These are phyloP conservation scores for Micronycteris hirsuta DNA, from an alignment of 2,113 vertebrate species.

Conservation along the genomic window DNA sequence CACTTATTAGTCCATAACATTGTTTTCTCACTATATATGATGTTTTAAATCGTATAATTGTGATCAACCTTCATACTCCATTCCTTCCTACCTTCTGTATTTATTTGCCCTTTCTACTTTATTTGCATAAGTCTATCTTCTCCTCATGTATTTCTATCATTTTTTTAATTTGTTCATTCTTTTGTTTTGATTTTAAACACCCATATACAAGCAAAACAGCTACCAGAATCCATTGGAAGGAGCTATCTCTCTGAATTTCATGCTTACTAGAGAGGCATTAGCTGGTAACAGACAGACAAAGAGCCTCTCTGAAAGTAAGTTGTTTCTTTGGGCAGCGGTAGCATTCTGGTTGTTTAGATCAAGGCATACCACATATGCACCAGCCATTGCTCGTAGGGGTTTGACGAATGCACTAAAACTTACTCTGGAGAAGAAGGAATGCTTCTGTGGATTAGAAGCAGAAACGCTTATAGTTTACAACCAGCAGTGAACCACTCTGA, in stretches of 20 bases:
- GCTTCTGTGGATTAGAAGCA: constrained; percentile 57
- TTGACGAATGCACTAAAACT: constrained; percentile 65
- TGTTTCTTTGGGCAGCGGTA: constrained; percentile 24
- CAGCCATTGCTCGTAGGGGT: constrained; percentile 44
- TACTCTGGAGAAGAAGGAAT: constrained; percentile 65
- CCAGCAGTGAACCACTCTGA: constrained; percentile 59
- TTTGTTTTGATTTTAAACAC: not conserved
- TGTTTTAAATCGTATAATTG: not conserved
- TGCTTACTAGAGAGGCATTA: not conserved
- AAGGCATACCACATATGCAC: not conserved
- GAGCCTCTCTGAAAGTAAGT: not conserved
- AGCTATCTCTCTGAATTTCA: not conserved
- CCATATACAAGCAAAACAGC: not conserved
- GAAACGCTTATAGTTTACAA: constrained; percentile 61
- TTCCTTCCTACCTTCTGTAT: not conserved
- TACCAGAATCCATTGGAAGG: not conserved
- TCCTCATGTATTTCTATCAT: not conserved
- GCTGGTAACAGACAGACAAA: not conserved
- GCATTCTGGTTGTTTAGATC: constrained; percentile 4
- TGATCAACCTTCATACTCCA: not conserved
- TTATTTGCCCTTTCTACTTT: not conserved
- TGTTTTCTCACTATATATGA: not conserved
- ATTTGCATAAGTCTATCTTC: not conserved
- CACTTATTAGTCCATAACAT: not conserved
- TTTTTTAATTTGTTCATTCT: not conserved